A percentile compares a stretch with the other conserved stretches of the same genome.
Evolutionary conservation across 1,140 invertebrate species (phyloP).

Genomic region (Lethrus apterus): DNA sequence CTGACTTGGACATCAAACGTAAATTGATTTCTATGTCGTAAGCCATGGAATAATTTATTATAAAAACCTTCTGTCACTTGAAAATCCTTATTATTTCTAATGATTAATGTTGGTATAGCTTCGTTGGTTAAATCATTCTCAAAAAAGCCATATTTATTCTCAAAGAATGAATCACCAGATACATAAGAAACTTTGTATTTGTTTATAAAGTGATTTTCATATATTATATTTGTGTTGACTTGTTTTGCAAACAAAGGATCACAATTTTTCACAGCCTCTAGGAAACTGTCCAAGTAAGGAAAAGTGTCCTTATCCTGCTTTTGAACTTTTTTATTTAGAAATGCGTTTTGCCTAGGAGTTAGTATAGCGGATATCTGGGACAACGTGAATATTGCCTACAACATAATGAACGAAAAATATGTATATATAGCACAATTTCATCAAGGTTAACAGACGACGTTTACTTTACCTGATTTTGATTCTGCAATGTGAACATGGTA

Average conservation of each 20-base stretch:
- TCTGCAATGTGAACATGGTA: slow-evolving; percentile 39
- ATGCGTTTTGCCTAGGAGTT: slow-evolving; percentile 34
- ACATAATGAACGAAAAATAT: slow-evolving; percentile 10
- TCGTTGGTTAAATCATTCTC: slow-evolving; percentile 23
- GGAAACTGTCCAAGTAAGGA: slow-evolving; percentile 36
- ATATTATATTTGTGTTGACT: slow-evolving; percentile 28
- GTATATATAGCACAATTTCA: slow-evolving; percentile 8
- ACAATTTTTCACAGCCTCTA: slow-evolving; percentile 35
- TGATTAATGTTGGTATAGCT: slow-evolving; percentile 28
- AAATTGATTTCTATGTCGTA: slow-evolving; percentile 36
- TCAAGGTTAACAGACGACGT: slow-evolving; percentile 3
- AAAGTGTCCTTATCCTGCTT: slow-evolving; percentile 23
- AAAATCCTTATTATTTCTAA: slow-evolving; percentile 26
- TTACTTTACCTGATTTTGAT: slow-evolving; percentile 39
- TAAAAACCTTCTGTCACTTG: slow-evolving; percentile 29
- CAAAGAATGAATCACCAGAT: slow-evolving; percentile 36
- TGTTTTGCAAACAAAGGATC: slow-evolving; percentile 35
- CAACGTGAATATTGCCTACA: slow-evolving; percentile 35
- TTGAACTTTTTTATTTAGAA: slow-evolving; percentile 33
- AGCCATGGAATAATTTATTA: slow-evolving; percentile 25
- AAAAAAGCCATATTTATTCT: slow-evolving; percentile 39
- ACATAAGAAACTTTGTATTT: slow-evolving; percentile 36
- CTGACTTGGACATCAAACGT: slow-evolving; percentile 49
- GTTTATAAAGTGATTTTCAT: slow-evolving; percentile 30
- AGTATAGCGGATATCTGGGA: slow-evolving; percentile 37